These are phyloP conservation scores for Nothoprocta perdicaria DNA, from an alignment of 2,113 vertebrate species.

Conservation along the genomic window DNA sequence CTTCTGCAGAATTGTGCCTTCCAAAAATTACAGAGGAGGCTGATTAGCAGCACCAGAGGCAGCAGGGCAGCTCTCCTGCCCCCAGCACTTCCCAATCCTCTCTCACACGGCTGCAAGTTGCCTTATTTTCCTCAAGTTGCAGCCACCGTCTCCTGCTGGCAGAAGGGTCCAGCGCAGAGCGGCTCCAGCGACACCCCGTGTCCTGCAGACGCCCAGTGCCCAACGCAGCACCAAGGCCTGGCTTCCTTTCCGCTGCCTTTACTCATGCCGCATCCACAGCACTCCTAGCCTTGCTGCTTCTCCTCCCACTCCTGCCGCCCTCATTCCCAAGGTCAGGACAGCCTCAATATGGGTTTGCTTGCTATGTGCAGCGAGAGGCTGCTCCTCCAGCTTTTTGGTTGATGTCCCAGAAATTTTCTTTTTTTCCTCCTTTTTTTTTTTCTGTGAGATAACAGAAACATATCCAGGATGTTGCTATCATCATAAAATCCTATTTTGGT, in stretches of 20 bases:
- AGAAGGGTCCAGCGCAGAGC: background rate
- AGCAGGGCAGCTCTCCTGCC: background rate
- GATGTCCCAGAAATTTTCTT: background rate
- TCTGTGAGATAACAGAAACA: constrained; percentile 10
- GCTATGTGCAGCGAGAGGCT: background rate
- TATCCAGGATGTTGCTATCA: constrained; percentile 51
- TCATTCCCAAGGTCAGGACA: background rate
- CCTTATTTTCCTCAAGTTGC: background rate
- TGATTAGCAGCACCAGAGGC: background rate
- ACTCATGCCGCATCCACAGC: background rate
- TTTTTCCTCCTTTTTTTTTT: background rate
- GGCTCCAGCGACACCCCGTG: background rate
- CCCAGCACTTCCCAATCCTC: background rate
- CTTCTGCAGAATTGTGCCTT: background rate
- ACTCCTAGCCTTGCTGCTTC: background rate
- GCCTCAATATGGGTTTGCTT: background rate
- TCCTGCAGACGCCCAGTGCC: background rate
- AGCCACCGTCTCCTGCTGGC: constrained; percentile 31
- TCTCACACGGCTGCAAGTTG: background rate
- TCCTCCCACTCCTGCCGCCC: background rate
- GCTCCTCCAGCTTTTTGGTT: background rate
- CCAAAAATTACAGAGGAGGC: background rate
- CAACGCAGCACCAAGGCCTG: background rate
- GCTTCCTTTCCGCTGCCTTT: background rate
- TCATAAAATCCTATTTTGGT: constrained; percentile 55